Percentiles rank a stretch among this genome's conserved stretches.
Evolutionary conservation across 2,113 vertebrate species (phyloP).

Genomic region (Mohoua ochrocephala): DNA sequence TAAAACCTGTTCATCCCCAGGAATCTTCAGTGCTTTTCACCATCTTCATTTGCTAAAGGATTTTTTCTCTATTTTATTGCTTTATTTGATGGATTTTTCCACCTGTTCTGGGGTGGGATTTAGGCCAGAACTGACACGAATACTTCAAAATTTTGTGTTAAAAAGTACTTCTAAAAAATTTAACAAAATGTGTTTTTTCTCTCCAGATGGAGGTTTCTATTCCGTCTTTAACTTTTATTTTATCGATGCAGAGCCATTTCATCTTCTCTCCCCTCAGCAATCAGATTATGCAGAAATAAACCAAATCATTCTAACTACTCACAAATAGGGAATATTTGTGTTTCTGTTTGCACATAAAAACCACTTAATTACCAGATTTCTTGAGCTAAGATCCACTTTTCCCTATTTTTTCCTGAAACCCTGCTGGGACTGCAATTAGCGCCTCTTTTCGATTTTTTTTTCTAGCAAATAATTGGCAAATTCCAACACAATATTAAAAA

Average conservation of each 20-base stretch:
- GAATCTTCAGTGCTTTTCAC: not conserved
- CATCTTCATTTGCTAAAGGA: not conserved
- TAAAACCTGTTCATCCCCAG: not conserved
- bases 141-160: not conserved
- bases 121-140: not conserved
- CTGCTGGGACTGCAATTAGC: not conserved
- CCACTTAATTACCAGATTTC: not conserved
- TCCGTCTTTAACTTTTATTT: not conserved
- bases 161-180: not conserved
- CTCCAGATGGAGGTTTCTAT: not conserved
- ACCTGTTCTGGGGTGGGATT: not conserved
- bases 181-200: not conserved
- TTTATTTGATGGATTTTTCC: not conserved
- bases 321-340: not conserved
- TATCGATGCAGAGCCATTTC: not conserved
- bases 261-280: not conserved
- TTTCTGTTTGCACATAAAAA: not conserved
- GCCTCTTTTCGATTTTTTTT: not conserved
- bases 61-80: not conserved
- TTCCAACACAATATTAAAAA: not conserved
- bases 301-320: not conserved
- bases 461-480: not conserved
- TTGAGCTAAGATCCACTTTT: not conserved
- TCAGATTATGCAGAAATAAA: not conserved
- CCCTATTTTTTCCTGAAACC: not conserved